Evolutionary conservation across 2,113 vertebrate genomes (phyloP).

Genomic region (Colinus virginianus): DNA sequence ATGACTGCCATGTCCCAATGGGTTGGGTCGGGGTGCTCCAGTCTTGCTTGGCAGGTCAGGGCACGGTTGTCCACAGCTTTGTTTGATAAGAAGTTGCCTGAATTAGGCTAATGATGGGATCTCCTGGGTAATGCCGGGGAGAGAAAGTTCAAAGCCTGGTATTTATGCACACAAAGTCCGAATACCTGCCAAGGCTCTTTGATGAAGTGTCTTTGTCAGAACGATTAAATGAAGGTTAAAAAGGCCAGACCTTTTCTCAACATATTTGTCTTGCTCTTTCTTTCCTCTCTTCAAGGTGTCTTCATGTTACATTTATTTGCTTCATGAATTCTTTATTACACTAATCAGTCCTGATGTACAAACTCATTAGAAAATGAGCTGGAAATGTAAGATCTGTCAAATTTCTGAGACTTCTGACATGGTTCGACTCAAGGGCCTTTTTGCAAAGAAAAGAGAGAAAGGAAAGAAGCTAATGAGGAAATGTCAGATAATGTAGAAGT

Average conservation of each 20-base stretch:
- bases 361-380: conserved; percentile 78
- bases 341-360: conserved; percentile 76
- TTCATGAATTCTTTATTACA: conserved; percentile 83
- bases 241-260: conserved; percentile 68
- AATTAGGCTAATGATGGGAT: conserved; percentile 34
- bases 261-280: conserved; percentile 63
- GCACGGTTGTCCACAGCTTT: background rate
- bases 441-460: conserved; percentile 29
- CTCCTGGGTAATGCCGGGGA: background rate
- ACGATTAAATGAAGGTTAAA: conserved; percentile 69
- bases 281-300: conserved; percentile 76
- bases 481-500: conserved; percentile 62
- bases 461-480: conserved; percentile 69
- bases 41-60: background rate
- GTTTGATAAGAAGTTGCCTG: background rate
- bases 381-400: conserved; percentile 74
- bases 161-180: conserved; percentile 7
- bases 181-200: conserved; percentile 49
- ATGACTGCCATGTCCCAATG: no score
- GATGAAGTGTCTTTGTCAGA: conserved; percentile 71
- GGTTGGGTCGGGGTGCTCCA: background rate
- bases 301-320: conserved; percentile 73
- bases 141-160: conserved; percentile 40
- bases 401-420: conserved; percentile 67
- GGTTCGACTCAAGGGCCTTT: conserved; percentile 47